Percentiles rank a stretch among this genome's conserved stretches.
These are phyloP conservation scores for Battus philenor DNA, from an alignment of 1,140 invertebrate species.

Conservation along the genomic window DNA sequence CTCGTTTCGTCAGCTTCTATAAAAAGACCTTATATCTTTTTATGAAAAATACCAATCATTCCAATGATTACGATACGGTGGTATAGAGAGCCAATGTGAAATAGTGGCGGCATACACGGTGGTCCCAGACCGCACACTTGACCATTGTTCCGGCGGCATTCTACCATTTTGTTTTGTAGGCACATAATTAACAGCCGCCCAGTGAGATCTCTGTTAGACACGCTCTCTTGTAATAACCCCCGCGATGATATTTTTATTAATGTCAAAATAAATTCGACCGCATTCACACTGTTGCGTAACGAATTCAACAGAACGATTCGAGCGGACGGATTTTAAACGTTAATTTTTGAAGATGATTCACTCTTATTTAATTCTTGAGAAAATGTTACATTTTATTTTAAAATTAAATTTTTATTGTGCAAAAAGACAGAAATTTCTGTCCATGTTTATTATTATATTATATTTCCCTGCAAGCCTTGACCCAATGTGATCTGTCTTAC, in stretches of 20 bases:
- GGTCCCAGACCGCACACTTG: conserved; percentile 52
- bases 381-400: too few relatives aligned
- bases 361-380: too few relatives aligned
- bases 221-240: conserved; percentile 69
- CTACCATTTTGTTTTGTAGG: conserved; percentile 64
- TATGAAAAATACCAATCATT: conserved; percentile 14
- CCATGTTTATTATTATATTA: too few relatives aligned
- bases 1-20: too few relatives aligned
- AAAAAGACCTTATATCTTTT: too few relatives aligned
- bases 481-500: too few relatives aligned
- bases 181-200: conserved; percentile 71
- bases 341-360: conserved; percentile 10
- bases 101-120: conserved; percentile 12
- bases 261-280: conserved; percentile 64
- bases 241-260: conserved; percentile 74
- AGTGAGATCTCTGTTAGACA: conserved; percentile 69
- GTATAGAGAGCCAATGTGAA: conserved; percentile 16
- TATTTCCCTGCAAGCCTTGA: too few relatives aligned
- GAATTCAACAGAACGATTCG: conserved; percentile 1
- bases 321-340: not conserved
- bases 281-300: conserved; percentile 41
- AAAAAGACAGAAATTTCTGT: too few relatives aligned
- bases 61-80: conserved; percentile 14
- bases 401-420: too few relatives aligned
- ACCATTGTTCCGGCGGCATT: conserved; percentile 55